phyloP scores from a whole-genome alignment of 2,888 invertebrate species.

The Metacarcinus magister region DNA sequence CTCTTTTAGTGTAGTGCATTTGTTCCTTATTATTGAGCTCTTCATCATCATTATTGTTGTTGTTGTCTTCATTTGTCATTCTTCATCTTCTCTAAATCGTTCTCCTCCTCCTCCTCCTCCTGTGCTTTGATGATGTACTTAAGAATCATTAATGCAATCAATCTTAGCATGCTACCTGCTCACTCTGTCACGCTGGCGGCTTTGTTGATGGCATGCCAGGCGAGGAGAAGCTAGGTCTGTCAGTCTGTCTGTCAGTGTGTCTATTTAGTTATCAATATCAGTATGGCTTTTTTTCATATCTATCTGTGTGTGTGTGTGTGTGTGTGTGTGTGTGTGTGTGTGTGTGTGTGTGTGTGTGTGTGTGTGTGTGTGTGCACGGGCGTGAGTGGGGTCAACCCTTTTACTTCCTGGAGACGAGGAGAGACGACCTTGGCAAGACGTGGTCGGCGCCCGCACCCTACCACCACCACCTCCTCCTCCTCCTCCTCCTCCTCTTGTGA shows the following conservation, averaged over 20 bases:
- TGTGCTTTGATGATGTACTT: not conserved
- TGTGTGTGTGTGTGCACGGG: not conserved
- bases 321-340: not conserved
- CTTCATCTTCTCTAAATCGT: not conserved
- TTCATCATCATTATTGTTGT: not conserved
- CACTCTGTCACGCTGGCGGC: not conserved
- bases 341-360: slow-evolving; percentile 15
- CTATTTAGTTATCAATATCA: not conserved
- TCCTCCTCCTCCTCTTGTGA: not conserved
- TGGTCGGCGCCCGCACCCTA: not conserved
- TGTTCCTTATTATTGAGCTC: not conserved
- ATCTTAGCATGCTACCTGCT: slow-evolving; percentile 11
- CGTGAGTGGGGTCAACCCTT: not conserved
- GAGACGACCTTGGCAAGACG: not conserved
- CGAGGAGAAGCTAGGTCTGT: not conserved
- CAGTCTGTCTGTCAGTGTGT: not conserved
- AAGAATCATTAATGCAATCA: not conserved
- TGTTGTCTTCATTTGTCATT: not conserved
- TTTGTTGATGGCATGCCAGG: not conserved
- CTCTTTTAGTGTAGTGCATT: too few relatives aligned
- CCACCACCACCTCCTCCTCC: not conserved
- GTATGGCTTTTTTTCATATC: not conserved
- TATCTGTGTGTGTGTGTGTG: not conserved
- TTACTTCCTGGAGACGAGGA: slow-evolving; percentile 5
- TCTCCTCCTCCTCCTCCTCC: not conserved